Evolutionary conservation across 2,888 invertebrate species (phyloP), one percentile per base, ranked within the genome.

Genomic region (Phyllotreta striolata): DNA sequence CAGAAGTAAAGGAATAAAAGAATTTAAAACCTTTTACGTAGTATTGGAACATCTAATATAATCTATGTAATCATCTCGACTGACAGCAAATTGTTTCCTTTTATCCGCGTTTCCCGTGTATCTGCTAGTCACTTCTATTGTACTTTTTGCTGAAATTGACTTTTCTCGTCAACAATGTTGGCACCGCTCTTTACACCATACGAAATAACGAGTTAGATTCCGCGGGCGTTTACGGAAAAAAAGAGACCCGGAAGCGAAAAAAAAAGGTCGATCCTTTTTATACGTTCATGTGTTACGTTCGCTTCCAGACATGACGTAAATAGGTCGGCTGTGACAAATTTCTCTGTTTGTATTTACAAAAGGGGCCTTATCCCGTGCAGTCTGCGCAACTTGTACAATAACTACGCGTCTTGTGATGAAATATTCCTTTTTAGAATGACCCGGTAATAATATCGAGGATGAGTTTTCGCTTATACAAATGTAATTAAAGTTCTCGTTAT

Each of bases 301-400:
- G 63, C 62, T 66, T 62, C 66, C 62, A 60, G 59, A 62, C 56
- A 64, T 70, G 73, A 72, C 72, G 57, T 69, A 72, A 73, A 72
- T 73, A 68, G 74, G 73, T 72, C 72, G 72, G 67, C 71, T 64
- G 66, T 74, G 73, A 73, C 73, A 73, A 73, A 74, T 74, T 72
- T 66, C 66, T 54, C 67, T 70, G 71, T 72, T 73, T 74, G 72
- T 73, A 65, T 64, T 66, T 58, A 64, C 59, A 64, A 69, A 68
- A 65, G 66, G 61, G 54, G 52, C 64, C 67, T 44, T 44, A 44
- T 14, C 1, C 10, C 10, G 8, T 13, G 12, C 14, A 13, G 6
- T 6, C 9, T 39, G 10, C n/a, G 14, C 10, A 43, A 55, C 10
- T 24, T 24, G 24, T 8, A 55, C 14, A 39, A 9, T 34, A 14